phyloP scores from a whole-genome alignment of 2,797 vertebrate species.

The Enteromius afrohamiltoni region DNA sequence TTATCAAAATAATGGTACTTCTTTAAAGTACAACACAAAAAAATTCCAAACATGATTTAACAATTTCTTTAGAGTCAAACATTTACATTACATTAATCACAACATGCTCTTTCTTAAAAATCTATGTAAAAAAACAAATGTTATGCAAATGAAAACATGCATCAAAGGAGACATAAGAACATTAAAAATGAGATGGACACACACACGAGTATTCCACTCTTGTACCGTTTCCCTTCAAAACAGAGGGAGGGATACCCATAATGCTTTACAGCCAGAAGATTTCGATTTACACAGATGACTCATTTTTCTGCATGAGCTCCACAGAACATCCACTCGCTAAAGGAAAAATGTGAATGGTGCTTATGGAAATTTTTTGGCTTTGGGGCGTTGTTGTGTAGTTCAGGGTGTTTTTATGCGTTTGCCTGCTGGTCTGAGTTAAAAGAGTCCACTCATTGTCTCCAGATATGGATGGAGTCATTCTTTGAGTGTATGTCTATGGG shows the following conservation, averaged over 20 bases:
- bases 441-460: not conserved
- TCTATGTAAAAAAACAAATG: not conserved
- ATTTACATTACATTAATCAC: not conserved
- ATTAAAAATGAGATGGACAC: constrained; percentile 13
- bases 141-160: not conserved
- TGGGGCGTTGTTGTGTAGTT: not conserved
- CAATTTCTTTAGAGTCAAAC: too few relatives aligned
- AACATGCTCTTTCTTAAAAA: not conserved
- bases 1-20: too few relatives aligned
- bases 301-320: constrained; percentile 18
- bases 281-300: constrained; percentile 18
- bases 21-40: too few relatives aligned
- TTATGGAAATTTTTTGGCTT: not conserved
- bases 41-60: too few relatives aligned
- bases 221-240: not conserved
- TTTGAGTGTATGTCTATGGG: not conserved
- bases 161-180: not conserved
- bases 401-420: not conserved
- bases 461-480: not conserved
- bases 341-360: not conserved
- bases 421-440: not conserved
- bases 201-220: not conserved
- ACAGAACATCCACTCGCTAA: not conserved
- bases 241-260: not conserved
- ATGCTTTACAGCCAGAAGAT: not conserved